phyloP scores from a whole-genome alignment of 2,888 invertebrate genomes.

The Prosapia bicincta region DNA sequence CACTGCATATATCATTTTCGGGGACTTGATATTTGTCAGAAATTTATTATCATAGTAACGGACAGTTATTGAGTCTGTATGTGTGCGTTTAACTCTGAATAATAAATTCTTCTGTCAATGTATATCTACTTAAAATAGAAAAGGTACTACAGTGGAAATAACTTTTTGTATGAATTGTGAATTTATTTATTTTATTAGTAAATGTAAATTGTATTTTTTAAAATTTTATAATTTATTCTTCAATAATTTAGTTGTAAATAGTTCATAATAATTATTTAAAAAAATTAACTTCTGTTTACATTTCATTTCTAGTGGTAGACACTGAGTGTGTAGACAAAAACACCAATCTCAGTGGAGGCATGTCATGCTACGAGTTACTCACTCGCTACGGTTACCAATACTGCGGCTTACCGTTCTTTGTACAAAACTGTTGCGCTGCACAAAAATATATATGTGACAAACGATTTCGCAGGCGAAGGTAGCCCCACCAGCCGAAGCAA shows the following conservation, averaged over 20 bases:
- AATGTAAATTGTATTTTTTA: no score
- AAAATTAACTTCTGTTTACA: background rate
- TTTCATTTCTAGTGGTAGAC: constrained; percentile 34
- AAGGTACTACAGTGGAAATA: no score
- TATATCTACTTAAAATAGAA: no score
- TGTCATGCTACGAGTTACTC: constrained; percentile 49
- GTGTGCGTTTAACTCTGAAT: no score
- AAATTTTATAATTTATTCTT: no score
- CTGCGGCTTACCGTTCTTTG: constrained; percentile 49
- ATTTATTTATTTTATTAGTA: background rate
- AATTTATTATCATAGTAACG: no score
- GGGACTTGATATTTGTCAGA: no score
- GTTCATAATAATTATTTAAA: no score
- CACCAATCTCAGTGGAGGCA: constrained; percentile 43
- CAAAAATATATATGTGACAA: constrained; percentile 40
- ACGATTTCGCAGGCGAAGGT: background rate
- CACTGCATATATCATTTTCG: no score
- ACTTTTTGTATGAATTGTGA: constrained; percentile 20
- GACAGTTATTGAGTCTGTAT: no score
- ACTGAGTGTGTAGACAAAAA: constrained; percentile 43
- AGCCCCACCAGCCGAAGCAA: background rate
- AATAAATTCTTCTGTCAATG: no score
- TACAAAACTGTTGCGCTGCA: constrained; percentile 49
- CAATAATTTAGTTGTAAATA: no score
- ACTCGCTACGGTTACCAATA: constrained; percentile 48